Conservation (phyloP, 2,797 vertebrate species). For the Clarias fuscus region DNA sequence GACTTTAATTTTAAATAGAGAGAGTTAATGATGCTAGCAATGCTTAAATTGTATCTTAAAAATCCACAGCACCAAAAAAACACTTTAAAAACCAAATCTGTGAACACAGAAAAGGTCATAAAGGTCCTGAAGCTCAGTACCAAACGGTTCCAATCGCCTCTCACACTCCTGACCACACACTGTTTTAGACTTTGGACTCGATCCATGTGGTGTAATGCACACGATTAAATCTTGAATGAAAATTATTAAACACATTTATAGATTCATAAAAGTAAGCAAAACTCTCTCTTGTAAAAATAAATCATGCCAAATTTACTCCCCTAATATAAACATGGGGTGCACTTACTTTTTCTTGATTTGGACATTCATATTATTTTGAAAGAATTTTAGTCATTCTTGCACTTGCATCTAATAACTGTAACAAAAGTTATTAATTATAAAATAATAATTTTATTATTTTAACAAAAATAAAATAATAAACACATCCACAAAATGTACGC, state of each 20-base stretch:
- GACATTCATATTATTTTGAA: neutral
- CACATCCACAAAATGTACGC: neutral
- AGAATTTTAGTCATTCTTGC: no score
- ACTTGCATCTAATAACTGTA: no score
- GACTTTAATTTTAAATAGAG: neutral
- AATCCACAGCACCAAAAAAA: neutral
- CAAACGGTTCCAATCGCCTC: neutral
- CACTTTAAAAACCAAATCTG: neutral
- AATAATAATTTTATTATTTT: no score
- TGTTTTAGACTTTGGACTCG: neutral
- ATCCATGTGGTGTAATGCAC: neutral
- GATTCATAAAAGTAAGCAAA: neutral
- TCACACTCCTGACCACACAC: neutral
- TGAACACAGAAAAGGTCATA: neutral
- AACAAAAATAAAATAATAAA: no score
- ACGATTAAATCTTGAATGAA: neutral
- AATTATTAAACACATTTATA: neutral
- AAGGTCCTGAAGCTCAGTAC: neutral
- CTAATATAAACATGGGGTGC: neutral
- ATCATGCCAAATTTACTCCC: neutral
- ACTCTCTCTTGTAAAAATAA: neutral
- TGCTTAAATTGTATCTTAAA: neutral
- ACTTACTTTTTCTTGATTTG: neutral
- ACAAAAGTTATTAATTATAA: no score
- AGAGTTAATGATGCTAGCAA: neutral